Evolutionary conservation across 2,797 vertebrate species (phyloP).

Genomic region (Galago senegalensis): DNA sequence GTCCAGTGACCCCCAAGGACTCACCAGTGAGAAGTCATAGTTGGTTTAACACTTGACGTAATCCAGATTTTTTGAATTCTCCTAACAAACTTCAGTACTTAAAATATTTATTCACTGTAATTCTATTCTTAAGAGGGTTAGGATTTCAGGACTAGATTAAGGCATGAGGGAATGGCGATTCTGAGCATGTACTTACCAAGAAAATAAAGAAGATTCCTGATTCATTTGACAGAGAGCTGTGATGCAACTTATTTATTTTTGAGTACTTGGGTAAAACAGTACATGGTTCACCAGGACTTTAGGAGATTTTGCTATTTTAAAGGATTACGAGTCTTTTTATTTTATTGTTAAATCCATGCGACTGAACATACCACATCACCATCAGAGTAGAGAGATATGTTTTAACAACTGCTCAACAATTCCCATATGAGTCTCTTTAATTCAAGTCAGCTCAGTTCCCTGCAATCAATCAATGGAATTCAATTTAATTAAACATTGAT

Average conservation of each 20-base stretch:
- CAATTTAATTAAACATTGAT: constrained; percentile 72
- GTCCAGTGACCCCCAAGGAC: too few species aligned
- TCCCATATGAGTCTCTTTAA: constrained; percentile 56
- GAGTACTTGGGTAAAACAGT: background rate
- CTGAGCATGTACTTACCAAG: background rate
- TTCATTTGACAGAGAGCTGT: background rate
- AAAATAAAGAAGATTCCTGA: constrained; percentile 3
- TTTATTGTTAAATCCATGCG: background rate
- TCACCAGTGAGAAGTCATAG: background rate
- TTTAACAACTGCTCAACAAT: constrained; percentile 59
- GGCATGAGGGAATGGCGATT: background rate
- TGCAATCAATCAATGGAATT: constrained; percentile 71
- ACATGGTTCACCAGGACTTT: background rate
- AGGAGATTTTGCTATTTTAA: constrained; percentile 28
- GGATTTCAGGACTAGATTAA: constrained; percentile 8
- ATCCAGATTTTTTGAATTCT: constrained; percentile 52
- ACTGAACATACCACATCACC: background rate
- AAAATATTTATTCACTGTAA: constrained; percentile 47
- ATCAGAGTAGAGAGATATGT: constrained; percentile 48
- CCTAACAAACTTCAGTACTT: background rate
- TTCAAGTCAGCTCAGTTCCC: constrained; percentile 65
- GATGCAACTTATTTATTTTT: background rate
- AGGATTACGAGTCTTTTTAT: constrained; percentile 28
- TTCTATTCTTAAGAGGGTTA: constrained; percentile 3
- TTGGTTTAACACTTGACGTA: background rate